Evolutionary conservation across 1,140 invertebrate genomes (phyloP), one percentile per base, ranked within the genome.

Genomic region (Listronotus oregonensis): DNA sequence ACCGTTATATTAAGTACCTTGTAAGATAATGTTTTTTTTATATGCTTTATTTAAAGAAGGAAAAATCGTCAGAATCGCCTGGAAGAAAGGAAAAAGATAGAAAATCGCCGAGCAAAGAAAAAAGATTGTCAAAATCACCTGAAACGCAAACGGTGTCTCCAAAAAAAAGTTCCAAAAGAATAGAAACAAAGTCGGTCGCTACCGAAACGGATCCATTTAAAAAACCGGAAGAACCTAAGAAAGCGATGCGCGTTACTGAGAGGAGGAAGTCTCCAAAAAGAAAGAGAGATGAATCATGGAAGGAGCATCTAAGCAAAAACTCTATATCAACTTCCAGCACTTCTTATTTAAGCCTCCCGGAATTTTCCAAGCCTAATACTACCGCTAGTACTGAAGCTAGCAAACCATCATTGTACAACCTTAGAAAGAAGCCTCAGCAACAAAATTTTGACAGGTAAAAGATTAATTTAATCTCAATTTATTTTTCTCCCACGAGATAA

Each of bases 261-360:
- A 66, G 12, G 15, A 43, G 14, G 8, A 37, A 8, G 37, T 56
- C 46, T 27, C n/a, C 49, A 12, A 9, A 7, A 40, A 57, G 32
- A 65, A 49, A 11, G 37, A 32, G 51, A 9, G 15, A 47, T 11
- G 37, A 60, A 57, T 52, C 73, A 1, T 77, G 75, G 75, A 67
- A 69, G n/a, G 73, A 77, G n/a, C 66, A 71, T 15, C 66, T 77
- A 0, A 75, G 57, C 46, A 67, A 71, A 64, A 77, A 70, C 61
- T 66, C 68, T 12, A 64, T 65, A 18, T 70, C 70, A 0, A 70
- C 60, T 52, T 72, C 75, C 2, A 75, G 74, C 64, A 77, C 76
- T 51, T 75, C 77, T 1, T 77, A 79, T 67, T 61, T 72, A 17
- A 77, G 75, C 49, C 77, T 74, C 1, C 77, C 77, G n/a, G 71